Evolutionary conservation across 2,797 vertebrate species (phyloP), one percentile per base, ranked within the genome.

Genomic region (Periophthalmus magnuspinnatus): DNA sequence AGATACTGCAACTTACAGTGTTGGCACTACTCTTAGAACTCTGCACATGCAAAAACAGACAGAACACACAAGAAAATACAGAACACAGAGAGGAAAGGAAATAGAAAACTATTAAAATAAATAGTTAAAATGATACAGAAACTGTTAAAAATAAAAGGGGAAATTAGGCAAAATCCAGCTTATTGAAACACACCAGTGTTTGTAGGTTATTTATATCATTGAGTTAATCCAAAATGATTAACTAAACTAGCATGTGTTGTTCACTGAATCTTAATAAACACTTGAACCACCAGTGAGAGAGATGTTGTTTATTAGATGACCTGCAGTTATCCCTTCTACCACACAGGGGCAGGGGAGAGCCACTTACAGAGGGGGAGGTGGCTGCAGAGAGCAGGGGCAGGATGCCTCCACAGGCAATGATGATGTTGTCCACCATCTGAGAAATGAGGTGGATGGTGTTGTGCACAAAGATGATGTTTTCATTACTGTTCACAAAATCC

Each of bases 361-460:
- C 94, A 98, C 98, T 99, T 96, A 99, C 97, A 86, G 97, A 97
- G 76, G 97, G 97, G n/a, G 98, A 97, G 73, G 97, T 96, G 85
- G 97, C 97, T 0, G 97, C 98, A 5, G 98, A 99, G 72, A 99
- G 93, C 79, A 99, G 93, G 57, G 97, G 98, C 71, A 99, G 93
- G 89, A 99, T 99, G 87, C 98, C 98, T 92, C 98, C 98, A 74
- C 97, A 99, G 89, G 97, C 98, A 71, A 99, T 99, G 92, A 99
- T 98, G 91, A 99, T 98, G 93, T 99, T 99, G 93, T 99, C 98
- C 87, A 99, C 97, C 98, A 99, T 99, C 93, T 99, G 98, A 84
- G 98, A 99, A 90, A 99, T 99, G 89, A 99, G 97, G 93, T 99
- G 98, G 89, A 99, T 99, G 68, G 98, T 99, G 93, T 99, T 99